phyloP scores from a whole-genome alignment of 2,113 vertebrate species.

The Zosterops lateralis region DNA sequence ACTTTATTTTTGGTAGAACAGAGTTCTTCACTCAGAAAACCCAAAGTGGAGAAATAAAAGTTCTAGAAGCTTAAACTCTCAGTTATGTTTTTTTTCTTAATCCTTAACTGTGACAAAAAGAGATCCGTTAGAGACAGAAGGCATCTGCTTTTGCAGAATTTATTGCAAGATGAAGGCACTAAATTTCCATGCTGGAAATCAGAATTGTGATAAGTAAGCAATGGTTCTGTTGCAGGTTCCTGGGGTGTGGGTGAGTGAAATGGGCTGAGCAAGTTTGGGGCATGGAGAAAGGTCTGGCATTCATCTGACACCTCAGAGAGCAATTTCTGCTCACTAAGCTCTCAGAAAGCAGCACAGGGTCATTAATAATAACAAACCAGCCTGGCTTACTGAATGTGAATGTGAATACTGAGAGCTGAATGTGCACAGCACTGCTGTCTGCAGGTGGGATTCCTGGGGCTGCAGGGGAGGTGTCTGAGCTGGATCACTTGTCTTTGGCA shows the following conservation, averaged over 20 bases:
- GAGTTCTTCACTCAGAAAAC: neutral
- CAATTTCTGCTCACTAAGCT: neutral
- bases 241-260: neutral
- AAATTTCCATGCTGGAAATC: neutral
- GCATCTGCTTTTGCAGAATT: neutral
- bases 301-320: neutral
- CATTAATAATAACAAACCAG: neutral
- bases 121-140: neutral
- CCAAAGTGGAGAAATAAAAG: neutral
- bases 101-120: neutral
- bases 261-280: neutral
- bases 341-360: neutral
- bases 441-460: neutral
- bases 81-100: neutral
- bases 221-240: neutral
- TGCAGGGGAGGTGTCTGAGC: neutral
- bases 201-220: fast-evolving
- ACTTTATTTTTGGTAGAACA: neutral
- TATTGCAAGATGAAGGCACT: neutral
- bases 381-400: neutral
- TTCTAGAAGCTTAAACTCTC: neutral
- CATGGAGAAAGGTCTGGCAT: neutral
- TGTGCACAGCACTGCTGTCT: neutral
- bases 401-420: neutral
- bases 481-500: neutral